Evolutionary conservation across 2,888 invertebrate species (phyloP), one percentile per base, ranked within the genome.

Genomic region (Ochropleura plecta): DNA sequence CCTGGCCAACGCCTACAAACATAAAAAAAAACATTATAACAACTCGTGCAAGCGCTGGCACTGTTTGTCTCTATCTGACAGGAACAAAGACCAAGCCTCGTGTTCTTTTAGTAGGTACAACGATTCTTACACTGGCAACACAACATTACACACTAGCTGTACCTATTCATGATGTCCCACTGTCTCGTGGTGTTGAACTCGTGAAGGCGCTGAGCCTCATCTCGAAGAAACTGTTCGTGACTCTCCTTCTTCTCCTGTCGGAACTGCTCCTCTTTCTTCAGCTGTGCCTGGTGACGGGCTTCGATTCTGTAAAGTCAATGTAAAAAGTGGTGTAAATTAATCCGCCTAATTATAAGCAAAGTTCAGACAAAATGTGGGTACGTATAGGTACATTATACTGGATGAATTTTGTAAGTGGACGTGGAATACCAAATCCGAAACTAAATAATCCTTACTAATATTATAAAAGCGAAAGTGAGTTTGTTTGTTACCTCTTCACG

Each of bases 151-250:
- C 42, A 62, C n/a, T 62, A 62, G 44, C 16, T 48, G 12, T n/a
- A 73, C 96, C 95, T 94, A 89, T 97, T 97, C 91, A 97, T 92
- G 86, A 97, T 92, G 77, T 97, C 96, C 97, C 97, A 97, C 88
- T 96, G 96, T 55, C 93, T 90, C 84, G 92, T 86, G 81, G 97
- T 97, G 79, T 93, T 86, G 76, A 92, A 86, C 64, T 94, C 91
- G 75, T 91, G 92, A 76, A 91, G 76, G 0, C 93, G 87, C 70
- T 85, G 89, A 70, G 82, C 89, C 85, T 96, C 93, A 16, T 94
- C 93, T 18, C 82, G 87, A 85, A 94, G 91, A 88, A 88, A 92
- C 82, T 92, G 82, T 70, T 89, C 83, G 40, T 93, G 91, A 44
- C 86, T 82, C 44, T 92, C 92, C 16, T 91, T 65, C 53, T 94